Evolutionary conservation across 2,797 vertebrate genomes (phyloP).

Genomic region (Helostoma temminkii): DNA sequence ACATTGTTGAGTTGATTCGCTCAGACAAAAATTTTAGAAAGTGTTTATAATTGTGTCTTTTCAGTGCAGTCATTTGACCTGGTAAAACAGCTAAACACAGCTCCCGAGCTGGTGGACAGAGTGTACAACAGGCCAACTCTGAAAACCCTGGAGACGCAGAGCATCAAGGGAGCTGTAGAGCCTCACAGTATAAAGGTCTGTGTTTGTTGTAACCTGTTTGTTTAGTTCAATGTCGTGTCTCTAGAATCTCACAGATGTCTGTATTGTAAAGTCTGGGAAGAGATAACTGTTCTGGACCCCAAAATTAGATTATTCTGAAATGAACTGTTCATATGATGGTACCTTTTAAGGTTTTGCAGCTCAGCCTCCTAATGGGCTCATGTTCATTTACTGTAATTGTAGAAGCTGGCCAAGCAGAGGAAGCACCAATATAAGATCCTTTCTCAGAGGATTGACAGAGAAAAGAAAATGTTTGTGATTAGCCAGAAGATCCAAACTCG

Average conservation of each 20-base stretch:
- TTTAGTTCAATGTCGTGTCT: too few relatives aligned
- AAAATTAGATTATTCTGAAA: too few relatives aligned
- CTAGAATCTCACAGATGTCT: neutral
- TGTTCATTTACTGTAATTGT: conserved; percentile 21
- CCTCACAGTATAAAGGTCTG: conserved; percentile 82
- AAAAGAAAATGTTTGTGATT: conserved; percentile 93
- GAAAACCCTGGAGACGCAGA: conserved; percentile 86
- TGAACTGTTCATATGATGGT: neutral
- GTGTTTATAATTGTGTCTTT: neutral
- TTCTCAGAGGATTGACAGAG: conserved; percentile 91
- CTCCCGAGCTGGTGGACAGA: conserved; percentile 89
- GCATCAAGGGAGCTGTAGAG: conserved; percentile 84
- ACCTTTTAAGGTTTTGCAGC: neutral
- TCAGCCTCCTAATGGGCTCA: neutral
- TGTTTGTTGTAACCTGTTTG: neutral
- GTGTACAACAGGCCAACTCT: conserved; percentile 94
- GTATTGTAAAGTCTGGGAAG: too few relatives aligned
- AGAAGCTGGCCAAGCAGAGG: conserved; percentile 89
- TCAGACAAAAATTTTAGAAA: neutral
- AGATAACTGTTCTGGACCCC: neutral
- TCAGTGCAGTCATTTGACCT: conserved; percentile 91
- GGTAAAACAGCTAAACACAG: conserved; percentile 88
- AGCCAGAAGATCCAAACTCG: conserved; percentile 96
- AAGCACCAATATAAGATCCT: conserved; percentile 89
- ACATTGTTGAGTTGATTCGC: neutral